Evolutionary conservation across 2,797 vertebrate species (phyloP).

Genomic region (Cynopterus sphinx): DNA sequence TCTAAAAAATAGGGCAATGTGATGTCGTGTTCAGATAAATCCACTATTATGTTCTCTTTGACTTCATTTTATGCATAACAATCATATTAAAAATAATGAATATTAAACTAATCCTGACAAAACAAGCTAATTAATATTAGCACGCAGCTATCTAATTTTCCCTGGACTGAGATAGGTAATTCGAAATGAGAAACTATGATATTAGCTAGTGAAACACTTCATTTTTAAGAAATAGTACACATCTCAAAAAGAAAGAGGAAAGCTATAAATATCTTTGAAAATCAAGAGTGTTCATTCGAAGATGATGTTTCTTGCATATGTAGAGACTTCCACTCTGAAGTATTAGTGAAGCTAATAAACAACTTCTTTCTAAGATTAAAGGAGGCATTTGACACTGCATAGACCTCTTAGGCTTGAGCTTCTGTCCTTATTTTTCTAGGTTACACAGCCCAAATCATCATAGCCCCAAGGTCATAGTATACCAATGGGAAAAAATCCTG

Average conservation of each 20-base stretch:
- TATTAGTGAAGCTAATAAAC: conserved; percentile 68
- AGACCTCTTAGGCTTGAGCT: conserved; percentile 47
- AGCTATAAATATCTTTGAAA: conserved; percentile 56
- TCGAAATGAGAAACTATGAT: conserved; percentile 74
- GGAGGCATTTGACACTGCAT: conserved; percentile 22
- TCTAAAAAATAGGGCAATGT: neutral
- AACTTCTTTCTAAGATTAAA: conserved; percentile 54
- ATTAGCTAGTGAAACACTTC: conserved; percentile 64
- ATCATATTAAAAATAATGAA: conserved; percentile 45
- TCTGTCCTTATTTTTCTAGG: conserved; percentile 60
- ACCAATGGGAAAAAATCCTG: conserved; percentile 50
- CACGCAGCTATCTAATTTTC: conserved; percentile 67
- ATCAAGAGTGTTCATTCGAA: conserved; percentile 54
- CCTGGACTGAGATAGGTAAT: conserved; percentile 63
- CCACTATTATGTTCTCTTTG: conserved; percentile 19
- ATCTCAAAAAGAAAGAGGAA: neutral
- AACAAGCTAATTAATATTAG: conserved; percentile 78
- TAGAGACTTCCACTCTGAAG: conserved; percentile 62
- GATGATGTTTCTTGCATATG: conserved; percentile 51
- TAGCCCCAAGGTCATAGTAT: conserved; percentile 57
- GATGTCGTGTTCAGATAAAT: neutral
- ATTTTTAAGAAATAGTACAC: neutral
- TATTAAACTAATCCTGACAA: conserved; percentile 75
- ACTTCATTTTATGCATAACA: conserved; percentile 32
- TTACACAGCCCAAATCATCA: conserved; percentile 43